Conservation (phyloP, 2,113 vertebrate genomes). For the Heterotilapia buettikoferi region DNA sequence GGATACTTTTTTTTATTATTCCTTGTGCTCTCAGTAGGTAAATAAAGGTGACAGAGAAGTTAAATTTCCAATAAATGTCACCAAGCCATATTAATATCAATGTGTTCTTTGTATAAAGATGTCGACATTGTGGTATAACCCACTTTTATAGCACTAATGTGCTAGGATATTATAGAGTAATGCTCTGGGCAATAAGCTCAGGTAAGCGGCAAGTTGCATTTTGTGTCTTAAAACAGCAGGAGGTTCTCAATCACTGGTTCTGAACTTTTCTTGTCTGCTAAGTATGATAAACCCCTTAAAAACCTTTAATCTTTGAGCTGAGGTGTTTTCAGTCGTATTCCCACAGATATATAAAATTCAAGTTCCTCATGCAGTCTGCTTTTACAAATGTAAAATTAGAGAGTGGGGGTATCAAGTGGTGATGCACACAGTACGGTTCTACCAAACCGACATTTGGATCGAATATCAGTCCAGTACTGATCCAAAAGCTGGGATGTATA, state of each 20-base stretch:
- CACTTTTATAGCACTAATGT: neutral
- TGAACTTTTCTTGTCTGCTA: neutral
- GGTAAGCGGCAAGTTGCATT: fast-evolving
- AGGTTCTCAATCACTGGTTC: neutral
- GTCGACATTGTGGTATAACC: neutral
- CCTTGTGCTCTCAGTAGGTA: neutral
- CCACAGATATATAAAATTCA: neutral
- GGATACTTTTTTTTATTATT: neutral
- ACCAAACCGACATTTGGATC: fast-evolving
- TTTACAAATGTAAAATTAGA: neutral
- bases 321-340: neutral
- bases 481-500: neutral
- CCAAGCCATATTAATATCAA: neutral
- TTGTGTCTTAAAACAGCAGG: neutral
- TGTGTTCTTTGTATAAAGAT: neutral
- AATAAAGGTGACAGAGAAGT: neutral
- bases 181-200: neutral
- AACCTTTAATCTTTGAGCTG: neutral
- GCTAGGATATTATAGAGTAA: neutral
- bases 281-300: neutral
- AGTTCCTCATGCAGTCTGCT: neutral
- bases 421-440: neutral
- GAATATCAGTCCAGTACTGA: neutral
- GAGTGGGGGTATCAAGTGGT: no score
- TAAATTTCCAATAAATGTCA: neutral